Evolutionary conservation across 2,113 vertebrate species (phyloP).

Genomic region (Pollimyrus isidori): DNA sequence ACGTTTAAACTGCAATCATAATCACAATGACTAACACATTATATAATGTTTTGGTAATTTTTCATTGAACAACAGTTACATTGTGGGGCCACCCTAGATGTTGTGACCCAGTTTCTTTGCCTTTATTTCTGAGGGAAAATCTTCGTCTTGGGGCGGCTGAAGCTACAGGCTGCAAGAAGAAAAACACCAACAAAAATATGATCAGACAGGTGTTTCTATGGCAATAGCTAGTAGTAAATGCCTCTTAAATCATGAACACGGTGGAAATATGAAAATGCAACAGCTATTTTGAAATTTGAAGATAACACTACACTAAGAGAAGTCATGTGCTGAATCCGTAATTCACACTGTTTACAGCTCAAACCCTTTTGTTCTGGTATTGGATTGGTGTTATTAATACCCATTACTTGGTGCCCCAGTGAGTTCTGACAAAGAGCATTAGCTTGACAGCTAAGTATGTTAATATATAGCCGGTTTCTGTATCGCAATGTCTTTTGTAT

Average conservation of each 20-base stretch:
- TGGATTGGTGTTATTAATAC: neutral
- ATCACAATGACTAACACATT: neutral
- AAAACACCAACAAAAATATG: neutral
- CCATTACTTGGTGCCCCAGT: neutral
- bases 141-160: neutral
- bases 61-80: neutral
- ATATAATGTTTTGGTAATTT: neutral
- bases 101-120: neutral
- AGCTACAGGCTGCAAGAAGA: neutral
- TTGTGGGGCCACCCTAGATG: neutral
- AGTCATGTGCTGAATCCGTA: neutral
- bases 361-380: neutral
- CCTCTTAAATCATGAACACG: neutral
- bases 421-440: neutral
- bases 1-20: neutral
- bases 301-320: neutral
- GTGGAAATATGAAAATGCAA: neutral
- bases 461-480: neutral
- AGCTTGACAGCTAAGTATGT: neutral
- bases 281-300: neutral
- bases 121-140: neutral
- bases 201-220: constrained; percentile 3
- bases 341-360: neutral
- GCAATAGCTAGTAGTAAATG: neutral
- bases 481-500: neutral